These are phyloP conservation scores for Apamea anceps DNA, from an alignment of 2,888 invertebrate genomes.

Conservation along the genomic window DNA sequence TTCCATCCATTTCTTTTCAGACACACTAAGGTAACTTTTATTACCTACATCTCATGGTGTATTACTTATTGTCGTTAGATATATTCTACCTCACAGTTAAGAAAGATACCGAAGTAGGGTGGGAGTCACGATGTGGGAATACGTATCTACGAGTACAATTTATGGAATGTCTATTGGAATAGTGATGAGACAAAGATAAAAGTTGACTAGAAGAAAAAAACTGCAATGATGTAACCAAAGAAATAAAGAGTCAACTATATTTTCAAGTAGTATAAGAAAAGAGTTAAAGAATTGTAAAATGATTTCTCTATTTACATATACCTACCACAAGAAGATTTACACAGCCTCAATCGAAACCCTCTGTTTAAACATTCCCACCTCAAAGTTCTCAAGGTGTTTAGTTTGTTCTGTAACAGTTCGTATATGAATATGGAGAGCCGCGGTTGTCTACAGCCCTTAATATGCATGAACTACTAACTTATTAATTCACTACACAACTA, in stretches of 20 bases:
- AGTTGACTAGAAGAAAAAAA: not conserved
- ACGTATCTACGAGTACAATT: conserved; percentile 13
- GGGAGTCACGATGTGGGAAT: conserved; percentile 27
- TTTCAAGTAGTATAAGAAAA: not conserved
- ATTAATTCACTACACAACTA: conserved; percentile 80
- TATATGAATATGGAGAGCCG: conserved; percentile 81
- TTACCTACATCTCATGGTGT: not conserved
- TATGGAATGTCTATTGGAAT: conserved; percentile 20
- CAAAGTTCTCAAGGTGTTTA: conserved; percentile 54
- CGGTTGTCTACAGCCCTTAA: conserved; percentile 77
- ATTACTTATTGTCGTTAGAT: conserved; percentile 6
- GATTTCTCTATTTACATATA: not conserved
- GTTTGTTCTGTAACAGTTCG: conserved; percentile 56
- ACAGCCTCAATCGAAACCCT: not conserved
- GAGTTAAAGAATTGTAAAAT: not conserved
- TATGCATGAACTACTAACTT: conserved; percentile 84
- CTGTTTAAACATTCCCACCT: conserved; percentile 26
- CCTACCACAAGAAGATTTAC: conserved; percentile 4
- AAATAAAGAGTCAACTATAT: not conserved
- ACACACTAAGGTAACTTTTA: not conserved
- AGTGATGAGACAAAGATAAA: not conserved
- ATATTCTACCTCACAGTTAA: conserved; percentile 23
- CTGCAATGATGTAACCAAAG: not conserved
- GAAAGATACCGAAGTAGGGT: conserved; percentile 22
- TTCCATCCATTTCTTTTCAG: not conserved